Base-by-base conservation (phyloP, 2,113 vertebrate species). In the Pseudolaguvia tuberculata region DNA sequence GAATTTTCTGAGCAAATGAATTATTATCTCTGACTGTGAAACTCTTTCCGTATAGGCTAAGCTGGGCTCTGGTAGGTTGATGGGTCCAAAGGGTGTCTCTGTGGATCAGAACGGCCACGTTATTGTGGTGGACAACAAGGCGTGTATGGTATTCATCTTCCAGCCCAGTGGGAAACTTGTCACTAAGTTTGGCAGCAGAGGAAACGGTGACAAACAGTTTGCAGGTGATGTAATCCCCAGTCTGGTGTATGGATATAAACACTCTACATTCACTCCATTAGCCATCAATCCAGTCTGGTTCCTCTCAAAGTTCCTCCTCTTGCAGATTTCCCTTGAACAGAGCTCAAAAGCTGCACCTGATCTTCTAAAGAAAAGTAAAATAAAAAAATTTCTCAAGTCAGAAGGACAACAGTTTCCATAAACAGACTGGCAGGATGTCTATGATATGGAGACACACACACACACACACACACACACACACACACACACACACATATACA, bases 41-140 rank as follows among this genome's bases (percentile, higher is more conserved):
- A n/a, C 21, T 55, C 11, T 23, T 3, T 66, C 27, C 59, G 8
- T 59, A 67, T 80, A 99, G 97, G 91, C 94, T 55, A 99, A 99
- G 87, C 94, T 99, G 27, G 96, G 97, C 48, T 95, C 96, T 5
- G 96, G 96, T 52, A 93, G 96, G 79, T 89, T 99, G 48, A 96
- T 99, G 97, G 96, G 97, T 10, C 97, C 97, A 17, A 99, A 99
- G 84, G 97, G 96, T 0, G 95, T 99, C 42, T 94, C 97, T 0
- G 95, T 98, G 87, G 95, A 99, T 85, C 93, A 94, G 78, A 95
- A 98, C 0, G 97, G 95, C 25, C 94, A 99, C 55, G 94, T 99
- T 81, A 99, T 99, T 9, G 97, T 98, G 18, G 97, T 99, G 78
- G 96, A 98, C 88, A 99, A 98, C 88, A 99, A 99, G 83, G 94